Evolutionary conservation across 1,140 invertebrate species (phyloP), one percentile per base, ranked within the genome.

Genomic region (Trichomalopsis sarcophagae): DNA sequence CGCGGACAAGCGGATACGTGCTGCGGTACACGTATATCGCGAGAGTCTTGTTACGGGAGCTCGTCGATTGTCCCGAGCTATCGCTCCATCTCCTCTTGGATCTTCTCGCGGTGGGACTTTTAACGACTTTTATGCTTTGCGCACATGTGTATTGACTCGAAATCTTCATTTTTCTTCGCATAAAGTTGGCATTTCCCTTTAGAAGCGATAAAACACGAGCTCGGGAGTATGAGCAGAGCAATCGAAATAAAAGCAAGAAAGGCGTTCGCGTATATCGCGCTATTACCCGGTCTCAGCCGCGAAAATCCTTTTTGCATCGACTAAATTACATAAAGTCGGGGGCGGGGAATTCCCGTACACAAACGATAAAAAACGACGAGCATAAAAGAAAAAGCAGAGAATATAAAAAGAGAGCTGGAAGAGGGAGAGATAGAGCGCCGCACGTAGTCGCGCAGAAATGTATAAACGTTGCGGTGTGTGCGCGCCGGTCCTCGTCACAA

Each of bases 391-490:
- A 27, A 36, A 10, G 11, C 40, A 1, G 44, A n/a, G 23, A 40
- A 11, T 71, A 27, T 27, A 62, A 62, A 82, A 47, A 30, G 44
- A 79, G 40, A 84, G 47, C n/a, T 69, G 69, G 44, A 30, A 69
- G 66, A 83, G 30, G 82, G 33, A 36, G 33, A 36, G 33, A 36
- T 36, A 77, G 36, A 62, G 33, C 17, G n/a, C 68, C 40, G 2
- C 62, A 75, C 69, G 47, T 82, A 50, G 81, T 44, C 55, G 36
- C 30, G 71, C 13, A 50, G 33, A 83, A 82, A 74, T 21, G 80
- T 82, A 74, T 74, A 74, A 82, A 82, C 68, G 77, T 68, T 73
- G 80, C 80, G 68, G 40, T 44, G 55, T 40, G 66, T 40, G 36
- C 13, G 33, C 80, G 11, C 47, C 47, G 81, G 6, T 44, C 73